Base-by-base conservation (phyloP, 2,797 vertebrate genomes). In the Cetoscarus ocellatus region DNA sequence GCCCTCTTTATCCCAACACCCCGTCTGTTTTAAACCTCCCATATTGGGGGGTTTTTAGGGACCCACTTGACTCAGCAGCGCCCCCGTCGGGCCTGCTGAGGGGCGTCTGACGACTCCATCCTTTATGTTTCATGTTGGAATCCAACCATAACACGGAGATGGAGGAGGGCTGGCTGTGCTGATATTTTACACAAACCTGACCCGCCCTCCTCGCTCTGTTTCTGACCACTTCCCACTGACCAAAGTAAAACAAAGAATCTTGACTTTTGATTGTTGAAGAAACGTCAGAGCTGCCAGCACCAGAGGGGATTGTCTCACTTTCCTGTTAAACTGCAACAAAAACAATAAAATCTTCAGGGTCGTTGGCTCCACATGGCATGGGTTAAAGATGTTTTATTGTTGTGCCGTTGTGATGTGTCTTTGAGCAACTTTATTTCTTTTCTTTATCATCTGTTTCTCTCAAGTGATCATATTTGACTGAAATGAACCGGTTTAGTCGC, bases 31-130 rank as follows among this genome's bases (percentile, higher is more conserved):
- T 78, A 76, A 79, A 77, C 90, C 90, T 90, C 92, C 92, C 93
- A 93, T 92, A 94, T 93, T 93, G 93, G 94, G 95, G 84, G 85
- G 82, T 47, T 79, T 83, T 63, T 75, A 49, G 77, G 85, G 82
- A 87, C 90, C 75, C 75, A 66, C 82, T 66, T 43, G 34, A 40
- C 19, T 34, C 3, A 1, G 27, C 77, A 43, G 75, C 0, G 73
- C 80, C 82, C 61, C 62, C 8, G 10, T 53, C 7, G 18, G 75
- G 80, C 69, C 77, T 42, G 78, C 38, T 0, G 40, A 79, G 85
- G 65, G 81, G 67, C 44, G 74, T 77, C 71, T 14, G 50, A 55
- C 1, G 57, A 84, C 79, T 86, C 80, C 79, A 88, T 88, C 80
- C 80, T 89, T 82, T 64, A 76, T 65, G 80, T 85, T 79, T 67